Evolutionary conservation across 2,888 invertebrate genomes (phyloP).

Genomic region (Apeira syringaria): DNA sequence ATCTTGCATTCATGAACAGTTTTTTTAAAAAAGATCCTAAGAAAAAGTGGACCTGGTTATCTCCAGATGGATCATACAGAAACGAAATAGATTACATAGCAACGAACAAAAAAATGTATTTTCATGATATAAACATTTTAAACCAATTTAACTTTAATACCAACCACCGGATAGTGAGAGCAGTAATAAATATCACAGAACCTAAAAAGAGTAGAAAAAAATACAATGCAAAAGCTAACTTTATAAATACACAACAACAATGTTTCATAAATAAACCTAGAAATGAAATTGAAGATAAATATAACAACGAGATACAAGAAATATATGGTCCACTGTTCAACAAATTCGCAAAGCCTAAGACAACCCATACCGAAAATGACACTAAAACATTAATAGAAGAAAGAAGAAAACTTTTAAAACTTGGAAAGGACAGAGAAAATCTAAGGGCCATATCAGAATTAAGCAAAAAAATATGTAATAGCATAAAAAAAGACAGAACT

Average conservation of each 20-base stretch:
- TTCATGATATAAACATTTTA: slow-evolving; percentile 1
- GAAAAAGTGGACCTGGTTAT: slow-evolving; percentile 6
- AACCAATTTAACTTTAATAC: slow-evolving; percentile 2
- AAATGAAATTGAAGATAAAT: slow-evolving; percentile 3
- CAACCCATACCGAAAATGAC: no score
- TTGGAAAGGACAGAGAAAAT: no score
- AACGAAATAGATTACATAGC: slow-evolving; percentile 1
- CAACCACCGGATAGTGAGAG: slow-evolving; percentile 1
- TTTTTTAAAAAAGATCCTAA: slow-evolving; percentile 11
- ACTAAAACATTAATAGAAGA: no score
- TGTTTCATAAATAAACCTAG: background rate
- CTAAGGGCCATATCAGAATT: no score
- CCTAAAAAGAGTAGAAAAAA: slow-evolving; percentile 2
- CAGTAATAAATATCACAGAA: slow-evolving; percentile 1
- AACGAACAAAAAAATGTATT: background rate
- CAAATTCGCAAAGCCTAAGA: no score
- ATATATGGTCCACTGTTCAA: no score
- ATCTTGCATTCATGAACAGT: slow-evolving; percentile 14
- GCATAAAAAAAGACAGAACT: no score
- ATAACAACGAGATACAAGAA: background rate
- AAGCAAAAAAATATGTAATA: no score
- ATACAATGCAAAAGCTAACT: background rate
- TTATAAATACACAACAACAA: slow-evolving; percentile 2
- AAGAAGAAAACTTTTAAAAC: no score
- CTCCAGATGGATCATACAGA: background rate